Evolutionary conservation across 2,113 vertebrate species (phyloP).

Genomic region (Psilopogon haemacephalus): DNA sequence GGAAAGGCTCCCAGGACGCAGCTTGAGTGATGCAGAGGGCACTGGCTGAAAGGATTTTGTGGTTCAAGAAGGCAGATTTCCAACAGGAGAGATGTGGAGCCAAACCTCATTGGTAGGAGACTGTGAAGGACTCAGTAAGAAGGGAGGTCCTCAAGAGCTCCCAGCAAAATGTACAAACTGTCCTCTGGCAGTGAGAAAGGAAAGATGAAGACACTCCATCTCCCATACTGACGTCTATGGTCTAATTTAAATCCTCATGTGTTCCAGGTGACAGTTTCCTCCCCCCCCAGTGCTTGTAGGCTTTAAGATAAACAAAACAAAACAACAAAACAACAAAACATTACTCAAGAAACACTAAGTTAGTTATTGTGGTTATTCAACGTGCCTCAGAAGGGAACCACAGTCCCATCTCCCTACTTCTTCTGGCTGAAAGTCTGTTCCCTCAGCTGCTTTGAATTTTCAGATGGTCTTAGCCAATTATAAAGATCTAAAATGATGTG

Average conservation of each 20-base stretch:
- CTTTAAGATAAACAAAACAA: no score
- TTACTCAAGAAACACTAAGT: background rate
- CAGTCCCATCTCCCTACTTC: background rate
- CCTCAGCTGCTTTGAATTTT: slow-evolving; percentile 36
- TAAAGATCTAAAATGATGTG: slow-evolving; percentile 60
- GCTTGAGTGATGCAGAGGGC: background rate
- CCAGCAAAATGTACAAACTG: background rate
- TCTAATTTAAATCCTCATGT: background rate
- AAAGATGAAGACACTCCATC: background rate
- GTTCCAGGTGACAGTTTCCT: background rate
- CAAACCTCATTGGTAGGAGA: background rate
- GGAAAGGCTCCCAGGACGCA: background rate
- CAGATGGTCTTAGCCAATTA: slow-evolving; percentile 21
- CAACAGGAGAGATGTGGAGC: background rate
- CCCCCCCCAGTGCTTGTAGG: background rate
- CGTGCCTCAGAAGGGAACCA: background rate
- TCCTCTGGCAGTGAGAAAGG: background rate
- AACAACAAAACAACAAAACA: no score
- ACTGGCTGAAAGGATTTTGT: background rate
- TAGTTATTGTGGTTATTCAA: background rate
- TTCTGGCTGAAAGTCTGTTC: slow-evolving; percentile 1
- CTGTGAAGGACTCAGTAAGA: background rate
- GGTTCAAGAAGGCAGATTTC: background rate
- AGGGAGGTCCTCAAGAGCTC: background rate
- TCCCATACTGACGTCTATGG: background rate